Percentiles rank a stretch among this genome's conserved stretches.
Conservation (phyloP, 2,113 vertebrate species). For the Brienomyrus longianalis region DNA sequence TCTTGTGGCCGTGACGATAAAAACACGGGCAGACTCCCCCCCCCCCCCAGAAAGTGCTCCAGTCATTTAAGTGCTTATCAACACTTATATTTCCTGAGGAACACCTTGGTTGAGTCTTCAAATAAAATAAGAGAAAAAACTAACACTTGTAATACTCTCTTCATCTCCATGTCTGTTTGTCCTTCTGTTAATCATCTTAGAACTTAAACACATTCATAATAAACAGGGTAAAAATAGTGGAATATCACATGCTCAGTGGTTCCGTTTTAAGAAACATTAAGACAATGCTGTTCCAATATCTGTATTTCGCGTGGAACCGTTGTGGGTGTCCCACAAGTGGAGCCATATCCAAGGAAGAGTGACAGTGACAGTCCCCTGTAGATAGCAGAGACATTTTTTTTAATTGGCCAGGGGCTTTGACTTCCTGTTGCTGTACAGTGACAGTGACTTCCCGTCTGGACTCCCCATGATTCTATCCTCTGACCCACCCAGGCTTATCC, state of each 20-base stretch:
- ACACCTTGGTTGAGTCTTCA: not conserved
- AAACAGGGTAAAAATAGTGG: not conserved
- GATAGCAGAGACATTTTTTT: not conserved
- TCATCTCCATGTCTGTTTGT: not conserved
- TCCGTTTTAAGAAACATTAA: not conserved
- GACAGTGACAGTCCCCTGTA: not conserved
- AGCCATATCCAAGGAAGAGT: not conserved
- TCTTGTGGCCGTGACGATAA: not conserved
- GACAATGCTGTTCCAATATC: not conserved
- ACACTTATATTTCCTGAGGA: slow-evolving; percentile 14
- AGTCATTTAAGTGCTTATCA: not conserved
- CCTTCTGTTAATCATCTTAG: not conserved
- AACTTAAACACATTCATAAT: not conserved
- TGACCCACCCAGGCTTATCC: not conserved
- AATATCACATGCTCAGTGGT: not conserved
- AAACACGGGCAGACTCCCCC: not conserved
- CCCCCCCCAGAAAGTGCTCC: not conserved
- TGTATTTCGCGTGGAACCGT: not conserved
- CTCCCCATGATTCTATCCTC: not conserved
- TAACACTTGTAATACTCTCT: not conserved
- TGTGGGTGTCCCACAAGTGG: not conserved
- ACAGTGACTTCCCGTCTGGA: not conserved
- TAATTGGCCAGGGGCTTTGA: not conserved
- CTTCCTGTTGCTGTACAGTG: not conserved
- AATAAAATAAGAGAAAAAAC: not conserved